Evolutionary conservation across 2,113 vertebrate genomes (phyloP).

Genomic region (Cairina moschata): DNA sequence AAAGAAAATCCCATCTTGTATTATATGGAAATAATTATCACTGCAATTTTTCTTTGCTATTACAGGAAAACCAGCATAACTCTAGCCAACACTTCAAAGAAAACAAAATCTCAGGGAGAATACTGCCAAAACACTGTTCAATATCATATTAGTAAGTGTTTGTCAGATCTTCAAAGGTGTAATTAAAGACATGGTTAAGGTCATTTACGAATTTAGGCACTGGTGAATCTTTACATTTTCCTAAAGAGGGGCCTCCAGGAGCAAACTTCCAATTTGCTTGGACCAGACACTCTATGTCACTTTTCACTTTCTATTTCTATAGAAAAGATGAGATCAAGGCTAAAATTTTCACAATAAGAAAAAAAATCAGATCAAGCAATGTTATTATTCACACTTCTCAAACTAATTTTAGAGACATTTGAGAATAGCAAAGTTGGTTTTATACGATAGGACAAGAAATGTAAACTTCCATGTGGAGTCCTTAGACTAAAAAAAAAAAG

Average conservation of each 20-base stretch:
- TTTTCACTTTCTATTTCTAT: not conserved
- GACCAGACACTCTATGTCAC: not conserved
- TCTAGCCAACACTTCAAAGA: not conserved
- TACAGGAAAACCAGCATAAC: not conserved
- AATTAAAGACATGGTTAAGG: not conserved
- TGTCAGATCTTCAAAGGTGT: not conserved
- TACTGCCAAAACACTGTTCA: not conserved
- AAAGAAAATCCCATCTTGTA: not conserved
- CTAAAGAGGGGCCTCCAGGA: not conserved
- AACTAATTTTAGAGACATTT: not conserved
- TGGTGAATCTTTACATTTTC: not conserved
- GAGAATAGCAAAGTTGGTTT: not conserved
- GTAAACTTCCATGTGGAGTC: not conserved
- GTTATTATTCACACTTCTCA: not conserved
- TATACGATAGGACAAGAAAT: not conserved
- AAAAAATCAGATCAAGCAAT: not conserved
- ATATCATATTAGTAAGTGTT: not conserved
- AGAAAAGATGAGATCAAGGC: not conserved
- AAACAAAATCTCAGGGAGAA: not conserved
- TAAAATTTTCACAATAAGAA: not conserved
- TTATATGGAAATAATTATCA: not conserved
- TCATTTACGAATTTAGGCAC: not conserved
- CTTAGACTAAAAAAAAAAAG: not conserved
- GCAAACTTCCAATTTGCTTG: not conserved
- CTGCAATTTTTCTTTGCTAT: not conserved